Conservation (phyloP, 2,888 invertebrate species). For the Ectemnius lituratus region DNA sequence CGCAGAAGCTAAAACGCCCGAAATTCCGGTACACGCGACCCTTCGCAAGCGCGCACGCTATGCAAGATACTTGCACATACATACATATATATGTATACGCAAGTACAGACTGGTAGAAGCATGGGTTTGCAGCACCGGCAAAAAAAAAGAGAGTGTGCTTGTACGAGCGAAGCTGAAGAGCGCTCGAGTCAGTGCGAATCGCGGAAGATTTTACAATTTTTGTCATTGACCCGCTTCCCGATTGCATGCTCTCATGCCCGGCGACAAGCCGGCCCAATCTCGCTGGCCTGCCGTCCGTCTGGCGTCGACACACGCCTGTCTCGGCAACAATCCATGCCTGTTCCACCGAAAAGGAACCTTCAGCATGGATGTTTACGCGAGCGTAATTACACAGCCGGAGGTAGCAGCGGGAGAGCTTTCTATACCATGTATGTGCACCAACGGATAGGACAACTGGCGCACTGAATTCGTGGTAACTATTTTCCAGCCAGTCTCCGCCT, state of each 20-base stretch:
- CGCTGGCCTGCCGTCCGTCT: too few relatives aligned
- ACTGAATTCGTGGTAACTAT: slow-evolving; percentile 46
- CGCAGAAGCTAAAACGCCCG: too few relatives aligned
- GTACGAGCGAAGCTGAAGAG: neutral
- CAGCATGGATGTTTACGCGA: slow-evolving; percentile 26
- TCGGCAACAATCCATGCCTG: neutral
- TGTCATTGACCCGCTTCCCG: slow-evolving; percentile 27
- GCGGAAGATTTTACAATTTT: slow-evolving; percentile 29
- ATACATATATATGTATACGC: slow-evolving; percentile 11
- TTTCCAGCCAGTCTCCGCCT: slow-evolving; percentile 33
- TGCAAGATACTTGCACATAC: neutral
- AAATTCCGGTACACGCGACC: too few relatives aligned
- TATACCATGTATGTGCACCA: too few relatives aligned
- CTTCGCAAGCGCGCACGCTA: neutral
- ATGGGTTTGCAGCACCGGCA: neutral
- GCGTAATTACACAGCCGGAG: slow-evolving; percentile 25
- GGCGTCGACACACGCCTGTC: neutral
- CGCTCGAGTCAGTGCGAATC: neutral
- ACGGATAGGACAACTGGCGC: slow-evolving; percentile 39
- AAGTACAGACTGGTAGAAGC: too few relatives aligned
- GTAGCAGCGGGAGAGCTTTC: too few relatives aligned
- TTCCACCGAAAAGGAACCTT: slow-evolving; percentile 14
- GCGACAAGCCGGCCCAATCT: too few relatives aligned
- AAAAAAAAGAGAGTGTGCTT: neutral
- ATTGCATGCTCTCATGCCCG: neutral